phyloP scores from a whole-genome alignment of 2,797 vertebrate genomes.

The Muscicapa comitata region DNA sequence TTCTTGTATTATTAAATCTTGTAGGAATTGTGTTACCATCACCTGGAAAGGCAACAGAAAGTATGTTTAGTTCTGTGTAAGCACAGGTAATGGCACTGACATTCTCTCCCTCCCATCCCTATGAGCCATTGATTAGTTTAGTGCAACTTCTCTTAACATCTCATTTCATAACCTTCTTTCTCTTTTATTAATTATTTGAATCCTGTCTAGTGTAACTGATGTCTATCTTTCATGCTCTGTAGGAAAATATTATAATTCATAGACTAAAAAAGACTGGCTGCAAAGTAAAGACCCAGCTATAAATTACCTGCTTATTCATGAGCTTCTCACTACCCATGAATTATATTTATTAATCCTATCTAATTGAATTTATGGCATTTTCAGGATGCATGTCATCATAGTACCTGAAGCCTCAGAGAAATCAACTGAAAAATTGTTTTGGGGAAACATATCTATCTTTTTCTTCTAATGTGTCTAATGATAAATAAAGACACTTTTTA shows the following conservation, averaged over 20 bases:
- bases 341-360: not conserved
- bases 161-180: not conserved
- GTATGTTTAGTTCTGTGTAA: not conserved
- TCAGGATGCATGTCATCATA: not conserved
- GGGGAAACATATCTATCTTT: not conserved
- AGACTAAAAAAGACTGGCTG: not conserved
- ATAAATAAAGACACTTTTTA: not conserved
- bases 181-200: not conserved
- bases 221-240: not conserved
- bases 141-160: not conserved
- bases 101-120: not conserved
- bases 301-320: not conserved
- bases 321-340: not conserved
- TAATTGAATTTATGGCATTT: not conserved
- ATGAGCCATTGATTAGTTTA: not conserved
- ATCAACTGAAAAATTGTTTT: not conserved
- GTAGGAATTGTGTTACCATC: not conserved
- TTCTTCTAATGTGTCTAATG: not conserved
- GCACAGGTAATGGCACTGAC: not conserved
- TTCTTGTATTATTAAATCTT: not conserved
- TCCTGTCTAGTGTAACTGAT: not conserved
- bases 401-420: not conserved
- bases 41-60: not conserved
- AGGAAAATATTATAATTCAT: not conserved
- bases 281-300: not conserved